Percentiles rank a stretch among this genome's conserved stretches.
Conservation (phyloP, 2,888 invertebrate species). For the Metacarcinus magister region DNA sequence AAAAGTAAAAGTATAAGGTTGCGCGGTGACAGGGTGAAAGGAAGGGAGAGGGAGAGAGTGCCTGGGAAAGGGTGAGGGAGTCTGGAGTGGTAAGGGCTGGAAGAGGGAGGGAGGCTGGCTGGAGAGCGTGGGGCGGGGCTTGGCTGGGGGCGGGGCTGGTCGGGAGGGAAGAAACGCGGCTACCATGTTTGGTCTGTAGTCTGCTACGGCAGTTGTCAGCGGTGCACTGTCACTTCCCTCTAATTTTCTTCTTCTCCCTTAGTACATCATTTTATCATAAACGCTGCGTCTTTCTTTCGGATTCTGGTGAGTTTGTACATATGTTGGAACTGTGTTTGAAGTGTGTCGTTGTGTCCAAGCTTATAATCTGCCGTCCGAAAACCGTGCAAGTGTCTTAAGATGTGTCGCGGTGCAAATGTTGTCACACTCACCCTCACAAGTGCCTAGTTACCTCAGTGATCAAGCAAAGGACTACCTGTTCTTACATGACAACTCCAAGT, state of each 20-base stretch:
- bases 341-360: conserved; percentile 66
- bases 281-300: conserved; percentile 26
- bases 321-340: conserved; percentile 54
- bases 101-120: conserved; percentile 26
- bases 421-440: conserved; percentile 56
- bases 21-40: background rate
- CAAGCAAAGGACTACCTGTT: conserved; percentile 21
- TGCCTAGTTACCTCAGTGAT: conserved; percentile 61
- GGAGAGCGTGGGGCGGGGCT: conserved; percentile 27
- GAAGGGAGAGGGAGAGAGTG: background rate
- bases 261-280: conserved; percentile 51
- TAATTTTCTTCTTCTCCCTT: conserved; percentile 46
- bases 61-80: conserved; percentile 23
- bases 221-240: conserved; percentile 49
- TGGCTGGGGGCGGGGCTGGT: background rate
- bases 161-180: conserved; percentile 49
- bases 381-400: conserved; percentile 62
- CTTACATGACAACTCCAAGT: background rate
- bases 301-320: conserved; percentile 58
- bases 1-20: background rate
- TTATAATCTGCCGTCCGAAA: conserved; percentile 57
- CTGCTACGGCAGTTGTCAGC: conserved; percentile 73
- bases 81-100: background rate
- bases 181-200: conserved; percentile 70
- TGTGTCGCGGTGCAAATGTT: conserved; percentile 55